Base-by-base conservation (phyloP, 1,140 invertebrate genomes). In the Ptiloglossa arizonensis region DNA sequence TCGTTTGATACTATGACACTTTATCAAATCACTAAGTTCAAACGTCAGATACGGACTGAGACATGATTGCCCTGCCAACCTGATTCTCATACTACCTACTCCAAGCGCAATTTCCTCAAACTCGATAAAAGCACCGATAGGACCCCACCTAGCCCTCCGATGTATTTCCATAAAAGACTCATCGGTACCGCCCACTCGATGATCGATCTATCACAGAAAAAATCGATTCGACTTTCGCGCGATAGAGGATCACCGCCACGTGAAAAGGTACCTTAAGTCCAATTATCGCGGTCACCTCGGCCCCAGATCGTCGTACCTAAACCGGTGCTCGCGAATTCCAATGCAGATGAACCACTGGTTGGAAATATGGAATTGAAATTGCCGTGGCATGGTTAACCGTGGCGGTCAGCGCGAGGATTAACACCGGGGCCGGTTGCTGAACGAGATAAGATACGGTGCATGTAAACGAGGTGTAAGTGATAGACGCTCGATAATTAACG, bases 401-500 rank as follows among this genome's bases (percentile, higher is more conserved):
- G 66, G 82, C 77, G 54, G 60, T n/a, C 73, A 57, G 71, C 68
- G 59, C 66, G 48, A 66, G 52, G 69, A 67, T 85, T 85, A 79
- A 85, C 80, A 82, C 75, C n/a, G n/a, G n/a, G 72, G 52, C 17
- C 29, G 64, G 56, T 72, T 29, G 59, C 38, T 19, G 24, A 5
- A 24, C 35, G 38, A 80, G 84, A 86, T 85, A 85, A 82, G 84
- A 86, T 86, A 85, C 64, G 62, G 59, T 57, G 76, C 82, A 79
- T 84, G 80, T 86, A 86, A 86, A 86, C 83, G 79, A 86, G 79
- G 82, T 86, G 82, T 85, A 86, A 85, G 83, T 79, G 83, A 86
- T 84, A 85, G 69, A 74, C 71, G 70, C 48, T 75, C 80, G 75
- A 71, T 86, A 86, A 85, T 86, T 86, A 86, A 82, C 50, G 67